A percentile compares a stretch with the other conserved stretches of the same genome.
These are phyloP conservation scores for Linurgus olivaceus DNA, from an alignment of 2,797 vertebrate species.

Conservation along the genomic window DNA sequence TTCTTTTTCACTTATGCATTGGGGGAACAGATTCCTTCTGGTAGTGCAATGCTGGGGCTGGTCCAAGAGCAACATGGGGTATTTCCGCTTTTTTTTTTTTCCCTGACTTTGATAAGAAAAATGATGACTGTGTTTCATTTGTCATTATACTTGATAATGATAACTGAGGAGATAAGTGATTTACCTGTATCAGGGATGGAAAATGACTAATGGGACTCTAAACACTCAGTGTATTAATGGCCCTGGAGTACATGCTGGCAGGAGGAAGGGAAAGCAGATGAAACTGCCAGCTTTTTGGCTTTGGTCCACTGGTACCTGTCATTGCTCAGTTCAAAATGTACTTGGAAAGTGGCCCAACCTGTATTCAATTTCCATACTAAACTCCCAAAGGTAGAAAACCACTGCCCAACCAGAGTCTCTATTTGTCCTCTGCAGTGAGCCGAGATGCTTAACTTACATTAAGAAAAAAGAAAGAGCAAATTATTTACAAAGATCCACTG, in stretches of 20 bases:
- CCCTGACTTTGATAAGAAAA: background rate
- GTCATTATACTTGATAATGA: background rate
- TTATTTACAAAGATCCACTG: background rate
- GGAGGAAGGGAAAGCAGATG: constrained; percentile 27
- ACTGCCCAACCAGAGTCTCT: background rate
- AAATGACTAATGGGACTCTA: constrained; percentile 33
- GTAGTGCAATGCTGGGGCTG: background rate
- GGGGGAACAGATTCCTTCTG: background rate
- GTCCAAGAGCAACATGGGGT: background rate
- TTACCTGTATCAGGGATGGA: background rate
- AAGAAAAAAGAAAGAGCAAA: background rate
- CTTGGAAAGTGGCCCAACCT: constrained; percentile 40
- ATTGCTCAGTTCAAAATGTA: constrained; percentile 55
- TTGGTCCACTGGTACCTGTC: constrained; percentile 6
- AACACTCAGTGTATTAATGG: background rate
- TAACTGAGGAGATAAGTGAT: background rate
- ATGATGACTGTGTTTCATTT: background rate
- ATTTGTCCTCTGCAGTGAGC: background rate
- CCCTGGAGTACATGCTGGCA: constrained; percentile 19
- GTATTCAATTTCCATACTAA: constrained; percentile 16
- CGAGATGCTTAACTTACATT: background rate
- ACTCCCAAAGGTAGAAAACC: background rate
- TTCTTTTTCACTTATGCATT: background rate
- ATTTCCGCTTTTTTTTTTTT: background rate
- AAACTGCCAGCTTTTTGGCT: constrained; percentile 39